Percentiles rank a stretch among this genome's conserved stretches.
phyloP scores from a whole-genome alignment of 64 coral and sea anemone species.

The Montipora sp. region DNA sequence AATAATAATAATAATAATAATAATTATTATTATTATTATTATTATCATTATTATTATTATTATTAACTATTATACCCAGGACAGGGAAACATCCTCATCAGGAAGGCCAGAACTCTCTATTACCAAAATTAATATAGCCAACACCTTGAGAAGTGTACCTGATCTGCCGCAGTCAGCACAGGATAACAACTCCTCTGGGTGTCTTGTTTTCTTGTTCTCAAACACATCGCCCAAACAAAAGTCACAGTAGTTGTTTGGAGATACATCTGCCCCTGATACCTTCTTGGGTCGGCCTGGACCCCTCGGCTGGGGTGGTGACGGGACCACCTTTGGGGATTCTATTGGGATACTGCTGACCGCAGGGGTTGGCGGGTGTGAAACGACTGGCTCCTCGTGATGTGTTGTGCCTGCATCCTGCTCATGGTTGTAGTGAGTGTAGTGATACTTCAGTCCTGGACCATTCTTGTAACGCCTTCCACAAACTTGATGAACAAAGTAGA shows the following conservation, averaged over 20 bases:
- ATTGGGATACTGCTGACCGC: conserved; percentile 5
- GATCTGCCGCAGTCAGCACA: conserved; percentile 98
- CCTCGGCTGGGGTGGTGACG: conserved; percentile 2
- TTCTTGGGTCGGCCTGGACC: conserved; percentile 59
- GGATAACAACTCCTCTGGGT: conserved; percentile 89
- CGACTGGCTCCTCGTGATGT: conserved; percentile 58
- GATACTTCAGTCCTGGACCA: conserved; percentile 97
- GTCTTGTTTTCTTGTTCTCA: conserved; percentile 87
- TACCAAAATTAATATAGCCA: neutral
- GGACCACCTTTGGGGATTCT: conserved; percentile 73
- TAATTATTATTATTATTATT: neutral
- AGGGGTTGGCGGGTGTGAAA: conserved; percentile 68
- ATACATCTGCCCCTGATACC: conserved; percentile 26
- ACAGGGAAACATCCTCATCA: neutral
- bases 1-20: too few species aligned
- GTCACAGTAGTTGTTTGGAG: conserved; percentile 97
- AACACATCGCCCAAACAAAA: conserved; percentile 94
- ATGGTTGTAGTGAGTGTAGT: conserved; percentile 97
- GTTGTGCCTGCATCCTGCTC: conserved; percentile 58
- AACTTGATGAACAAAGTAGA: conserved; percentile 43
- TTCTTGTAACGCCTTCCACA: conserved; percentile 99
- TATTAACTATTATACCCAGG: neutral
- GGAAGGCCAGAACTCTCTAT: too few species aligned
- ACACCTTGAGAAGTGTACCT: conserved; percentile 46
- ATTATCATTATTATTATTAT: neutral